These are phyloP conservation scores for Lamprotornis superbus DNA, from an alignment of 2,113 vertebrate genomes.

Conservation along the genomic window DNA sequence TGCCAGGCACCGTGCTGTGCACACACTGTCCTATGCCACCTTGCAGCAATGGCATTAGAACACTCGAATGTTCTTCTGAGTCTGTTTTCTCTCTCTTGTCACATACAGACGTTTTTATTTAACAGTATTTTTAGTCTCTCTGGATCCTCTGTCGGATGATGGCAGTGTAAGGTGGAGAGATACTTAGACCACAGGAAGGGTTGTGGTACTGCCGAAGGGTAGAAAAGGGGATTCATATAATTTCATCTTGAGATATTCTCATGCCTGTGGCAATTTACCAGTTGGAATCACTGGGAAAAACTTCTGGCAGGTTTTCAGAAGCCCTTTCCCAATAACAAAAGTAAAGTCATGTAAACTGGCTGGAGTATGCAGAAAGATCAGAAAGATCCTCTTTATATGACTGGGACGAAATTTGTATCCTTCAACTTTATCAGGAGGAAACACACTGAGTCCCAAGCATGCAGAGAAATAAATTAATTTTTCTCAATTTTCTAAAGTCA, in stretches of 20 bases:
- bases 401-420: background rate
- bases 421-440: background rate
- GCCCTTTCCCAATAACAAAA: background rate
- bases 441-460: background rate
- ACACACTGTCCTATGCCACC: background rate
- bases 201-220: background rate
- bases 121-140: background rate
- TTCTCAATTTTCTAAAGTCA: background rate
- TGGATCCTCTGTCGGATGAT: background rate
- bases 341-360: background rate
- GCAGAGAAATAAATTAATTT: background rate
- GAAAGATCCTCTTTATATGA: background rate
- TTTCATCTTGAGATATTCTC: background rate
- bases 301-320: background rate
- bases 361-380: background rate
- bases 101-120: background rate
- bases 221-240: background rate
- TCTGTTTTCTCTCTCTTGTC: background rate
- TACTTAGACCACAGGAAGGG: background rate
- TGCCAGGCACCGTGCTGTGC: background rate
- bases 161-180: background rate
- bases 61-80: background rate
- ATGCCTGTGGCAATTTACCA: background rate
- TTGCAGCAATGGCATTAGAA: background rate
- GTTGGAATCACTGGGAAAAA: background rate